Base-by-base conservation (phyloP, 2,797 vertebrate genomes). In the Chromobotia macracanthus region DNA sequence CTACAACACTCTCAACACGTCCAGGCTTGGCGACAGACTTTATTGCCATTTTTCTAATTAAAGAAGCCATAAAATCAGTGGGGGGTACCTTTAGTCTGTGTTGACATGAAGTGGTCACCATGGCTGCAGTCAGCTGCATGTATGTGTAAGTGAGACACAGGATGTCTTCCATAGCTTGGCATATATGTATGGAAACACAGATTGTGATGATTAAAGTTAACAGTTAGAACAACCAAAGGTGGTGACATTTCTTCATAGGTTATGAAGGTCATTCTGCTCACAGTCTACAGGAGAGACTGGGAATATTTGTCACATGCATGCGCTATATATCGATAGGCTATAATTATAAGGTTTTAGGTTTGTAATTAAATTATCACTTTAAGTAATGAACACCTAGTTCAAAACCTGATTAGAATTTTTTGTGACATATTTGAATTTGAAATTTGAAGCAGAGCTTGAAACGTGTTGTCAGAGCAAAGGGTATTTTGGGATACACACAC, bases 1-100 rank as follows among this genome's bases (percentile, higher is more conserved):
- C 58, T 77, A 75, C 78, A 85, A 87, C 85, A 86, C 85, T 80
- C 74, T 76, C 50, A 82, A 75, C 71, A 31, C 71, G 44, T 46
- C 72, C 56, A 69, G 44, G 68, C 63, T 75, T 79, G 80, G 38
- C 77, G 77, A 82, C 80, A 84, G 72, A 35, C 55, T 79, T 68
- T 76, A 79, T 21, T 82, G 77, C 58, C 76, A 61, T 79, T 72
- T 61, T 78, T 70, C 58, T 79, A 79, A 80, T 80, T 69, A 61
- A 80, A 75, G 72, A 75, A 75, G 53, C 65, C 66, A 70, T 75
- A 75, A 75, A 80, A 75, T 75, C 48, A 44, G 56, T 70, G 50
- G 65, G 72, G 73, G 72, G 79, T 68, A 55, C 65, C 16, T 41
- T 4, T 16, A 55, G 41, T 77, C 51, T 73, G 41, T 68, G 61